These are phyloP conservation scores for Pogonophryne albipinna DNA, from an alignment of 2,797 vertebrate genomes.

Conservation along the genomic window DNA sequence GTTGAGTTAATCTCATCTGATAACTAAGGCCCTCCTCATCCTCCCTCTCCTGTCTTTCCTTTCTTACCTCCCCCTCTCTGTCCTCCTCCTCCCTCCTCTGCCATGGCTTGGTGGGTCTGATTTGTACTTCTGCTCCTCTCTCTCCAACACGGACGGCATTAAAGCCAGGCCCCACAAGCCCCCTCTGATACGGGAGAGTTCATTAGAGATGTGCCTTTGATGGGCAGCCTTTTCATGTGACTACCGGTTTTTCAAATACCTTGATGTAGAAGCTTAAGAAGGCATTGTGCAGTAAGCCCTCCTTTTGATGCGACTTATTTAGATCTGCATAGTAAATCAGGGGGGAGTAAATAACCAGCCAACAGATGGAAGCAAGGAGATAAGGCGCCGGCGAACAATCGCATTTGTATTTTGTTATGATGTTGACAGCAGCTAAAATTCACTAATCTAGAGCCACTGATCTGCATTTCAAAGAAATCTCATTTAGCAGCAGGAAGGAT, in stretches of 20 bases:
- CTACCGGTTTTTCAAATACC: conserved; percentile 99
- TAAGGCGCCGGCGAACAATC: conserved; percentile 98
- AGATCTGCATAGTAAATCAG: conserved; percentile 99
- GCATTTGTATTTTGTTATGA: conserved; percentile 99
- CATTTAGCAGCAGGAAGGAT: conserved; percentile 99
- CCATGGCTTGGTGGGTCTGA: conserved; percentile 87
- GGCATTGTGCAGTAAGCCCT: conserved; percentile 99
- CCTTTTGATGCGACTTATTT: conserved; percentile 99
- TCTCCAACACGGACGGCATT: conserved; percentile 88
- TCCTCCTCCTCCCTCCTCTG: conserved; percentile 69
- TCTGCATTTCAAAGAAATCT: conserved; percentile 99
- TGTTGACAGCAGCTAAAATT: conserved; percentile 99
- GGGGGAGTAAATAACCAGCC: conserved; percentile 99
- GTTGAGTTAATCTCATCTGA: conserved; percentile 93
- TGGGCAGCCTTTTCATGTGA: conserved; percentile 96
- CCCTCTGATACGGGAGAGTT: conserved; percentile 98
- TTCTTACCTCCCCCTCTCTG: conserved; percentile 28
- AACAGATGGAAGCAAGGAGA: conserved; percentile 99
- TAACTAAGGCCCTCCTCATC: conserved; percentile 87
- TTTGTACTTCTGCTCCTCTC: conserved; percentile 88
- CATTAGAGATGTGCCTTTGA: conserved; percentile 99
- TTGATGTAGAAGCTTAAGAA: conserved; percentile 99
- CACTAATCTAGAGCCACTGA: conserved; percentile 99
- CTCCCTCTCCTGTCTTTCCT: conserved; percentile 31
- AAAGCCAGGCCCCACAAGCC: conserved; percentile 89